Evolutionary conservation across 2,113 vertebrate species (phyloP).

Genomic region (Tachysurus vachellii): DNA sequence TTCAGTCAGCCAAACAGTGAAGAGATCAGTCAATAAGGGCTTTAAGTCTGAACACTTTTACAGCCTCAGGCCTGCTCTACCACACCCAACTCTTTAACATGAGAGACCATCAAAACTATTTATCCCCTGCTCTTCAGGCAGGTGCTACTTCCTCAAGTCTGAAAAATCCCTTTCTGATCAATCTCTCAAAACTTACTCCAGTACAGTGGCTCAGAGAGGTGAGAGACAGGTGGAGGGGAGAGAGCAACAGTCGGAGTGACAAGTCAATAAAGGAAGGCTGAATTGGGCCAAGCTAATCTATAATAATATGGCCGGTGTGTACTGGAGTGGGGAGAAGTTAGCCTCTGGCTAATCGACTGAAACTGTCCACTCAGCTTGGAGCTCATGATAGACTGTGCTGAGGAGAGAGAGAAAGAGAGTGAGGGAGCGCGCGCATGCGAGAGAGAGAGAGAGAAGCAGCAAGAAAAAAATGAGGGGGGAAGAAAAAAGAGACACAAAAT

Average conservation of each 20-base stretch:
- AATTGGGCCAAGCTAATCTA: conserved; percentile 40
- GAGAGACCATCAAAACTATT: conserved; percentile 29
- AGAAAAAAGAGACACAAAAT: too few relatives aligned
- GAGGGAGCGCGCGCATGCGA: neutral
- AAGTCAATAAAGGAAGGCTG: conserved; percentile 42
- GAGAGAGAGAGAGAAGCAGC: too few relatives aligned
- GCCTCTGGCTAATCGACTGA: conserved; percentile 49
- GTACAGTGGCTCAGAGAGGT: conserved; percentile 25
- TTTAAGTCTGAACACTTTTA: conserved; percentile 22
- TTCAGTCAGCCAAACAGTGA: conserved; percentile 19
- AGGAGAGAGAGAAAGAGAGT: neutral
- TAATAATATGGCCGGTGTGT: conserved; percentile 34
- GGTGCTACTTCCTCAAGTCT: neutral
- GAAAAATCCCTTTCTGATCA: conserved; percentile 2
- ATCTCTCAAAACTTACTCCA: neutral
- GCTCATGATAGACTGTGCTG: conserved; percentile 22
- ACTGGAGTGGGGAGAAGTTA: conserved; percentile 15
- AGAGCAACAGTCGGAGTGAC: neutral
- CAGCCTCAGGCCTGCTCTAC: conserved; percentile 6
- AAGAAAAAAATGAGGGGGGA: too few relatives aligned
- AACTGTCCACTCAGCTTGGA: conserved; percentile 35
- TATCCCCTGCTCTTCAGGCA: conserved; percentile 12
- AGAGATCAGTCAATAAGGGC: conserved; percentile 26
- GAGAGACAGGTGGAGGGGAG: conserved; percentile 12
- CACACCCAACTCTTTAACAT: conserved; percentile 41